Percentiles rank a stretch among this genome's conserved stretches.
phyloP scores from a whole-genome alignment of 2,888 invertebrate species.

The Mesorhabditis spiculigera region DNA sequence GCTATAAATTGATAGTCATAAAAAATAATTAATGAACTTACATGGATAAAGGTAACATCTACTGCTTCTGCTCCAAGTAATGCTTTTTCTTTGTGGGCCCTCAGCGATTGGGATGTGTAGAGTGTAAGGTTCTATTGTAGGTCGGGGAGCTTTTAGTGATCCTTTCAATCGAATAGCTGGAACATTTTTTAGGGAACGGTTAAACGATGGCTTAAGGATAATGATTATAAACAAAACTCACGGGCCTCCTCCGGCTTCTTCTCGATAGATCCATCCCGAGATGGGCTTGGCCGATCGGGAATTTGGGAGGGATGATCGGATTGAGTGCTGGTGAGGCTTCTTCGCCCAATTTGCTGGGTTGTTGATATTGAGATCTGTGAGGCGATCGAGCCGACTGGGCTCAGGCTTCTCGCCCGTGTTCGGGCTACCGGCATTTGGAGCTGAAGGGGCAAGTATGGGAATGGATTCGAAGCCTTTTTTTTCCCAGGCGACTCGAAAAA shows the following conservation, averaged over 20 bases:
- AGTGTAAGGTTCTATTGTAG: neutral
- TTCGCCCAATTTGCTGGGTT: too few relatives aligned
- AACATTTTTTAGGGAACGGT: neutral
- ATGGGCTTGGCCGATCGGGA: neutral
- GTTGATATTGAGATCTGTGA: too few relatives aligned
- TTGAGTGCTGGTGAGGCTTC: too few relatives aligned
- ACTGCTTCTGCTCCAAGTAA: constrained; percentile 2
- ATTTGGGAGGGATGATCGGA: too few relatives aligned
- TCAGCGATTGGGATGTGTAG: neutral
- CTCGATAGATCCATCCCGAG: neutral
- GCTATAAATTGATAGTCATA: neutral
- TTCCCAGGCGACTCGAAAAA: too few relatives aligned
- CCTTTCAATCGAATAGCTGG: neutral
- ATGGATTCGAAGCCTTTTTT: too few relatives aligned
- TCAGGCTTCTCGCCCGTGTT: too few relatives aligned
- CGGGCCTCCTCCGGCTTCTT: neutral
- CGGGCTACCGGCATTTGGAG: too few relatives aligned
- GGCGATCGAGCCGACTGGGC: too few relatives aligned
- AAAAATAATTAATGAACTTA: neutral
- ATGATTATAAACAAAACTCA: too few relatives aligned
- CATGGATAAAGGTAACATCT: constrained; percentile 1
- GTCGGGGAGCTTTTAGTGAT: neutral
- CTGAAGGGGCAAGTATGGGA: too few relatives aligned
- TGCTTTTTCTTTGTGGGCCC: neutral
- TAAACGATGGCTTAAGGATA: too few relatives aligned